Conservation (phyloP, 2,113 vertebrate genomes). For the Thryonomys swinderianus region DNA sequence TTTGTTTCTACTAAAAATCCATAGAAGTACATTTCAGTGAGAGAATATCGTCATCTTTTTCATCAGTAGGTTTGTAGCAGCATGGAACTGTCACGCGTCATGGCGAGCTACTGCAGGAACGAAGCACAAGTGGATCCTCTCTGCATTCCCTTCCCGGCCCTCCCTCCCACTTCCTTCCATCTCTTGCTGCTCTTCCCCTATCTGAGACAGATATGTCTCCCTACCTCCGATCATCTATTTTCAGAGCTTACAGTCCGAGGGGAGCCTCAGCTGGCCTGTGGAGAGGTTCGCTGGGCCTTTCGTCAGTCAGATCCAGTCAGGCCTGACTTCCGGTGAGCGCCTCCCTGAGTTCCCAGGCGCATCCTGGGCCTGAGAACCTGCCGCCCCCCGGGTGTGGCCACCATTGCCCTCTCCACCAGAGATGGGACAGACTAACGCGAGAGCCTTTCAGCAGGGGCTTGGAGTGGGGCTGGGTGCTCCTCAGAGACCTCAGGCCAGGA, state of each 20-base stretch:
- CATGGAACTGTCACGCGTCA: rapidly evolving
- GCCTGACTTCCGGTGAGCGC: not conserved
- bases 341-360: no score
- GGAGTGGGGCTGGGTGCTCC: not conserved
- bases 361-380: no score
- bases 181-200: not conserved
- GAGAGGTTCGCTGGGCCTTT: not conserved
- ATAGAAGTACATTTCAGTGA: slow-evolving; percentile 12
- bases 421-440: rapidly evolving
- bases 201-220: not conserved
- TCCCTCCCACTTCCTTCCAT: not conserved
- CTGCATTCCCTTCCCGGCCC: not conserved
- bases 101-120: not conserved
- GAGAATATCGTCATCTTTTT: slow-evolving; percentile 63
- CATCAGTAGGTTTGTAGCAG: no score
- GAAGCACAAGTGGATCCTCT: not conserved
- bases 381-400: not conserved
- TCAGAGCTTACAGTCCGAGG: not conserved
- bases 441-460: not conserved
- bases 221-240: not conserved
- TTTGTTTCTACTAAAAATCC: not conserved
- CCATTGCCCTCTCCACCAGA: not conserved
- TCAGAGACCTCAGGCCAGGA: not conserved
- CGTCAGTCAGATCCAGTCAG: not conserved
- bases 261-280: rapidly evolving